These are phyloP conservation scores for Choloepus hoffmanni DNA, from an alignment of 2,113 vertebrate species.

Conservation along the genomic window DNA sequence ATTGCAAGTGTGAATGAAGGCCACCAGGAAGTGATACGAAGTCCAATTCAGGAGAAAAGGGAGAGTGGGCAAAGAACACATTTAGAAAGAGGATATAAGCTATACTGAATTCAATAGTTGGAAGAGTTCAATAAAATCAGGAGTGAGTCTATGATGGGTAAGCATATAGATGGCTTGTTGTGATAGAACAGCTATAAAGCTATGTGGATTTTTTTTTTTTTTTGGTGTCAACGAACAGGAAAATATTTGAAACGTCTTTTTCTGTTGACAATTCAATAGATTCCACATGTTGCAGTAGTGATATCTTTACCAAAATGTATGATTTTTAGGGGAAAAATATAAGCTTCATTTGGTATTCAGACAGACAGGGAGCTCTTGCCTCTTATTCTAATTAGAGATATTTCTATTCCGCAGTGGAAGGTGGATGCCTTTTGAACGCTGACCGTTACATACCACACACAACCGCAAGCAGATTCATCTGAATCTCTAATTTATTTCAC, in stretches of 20 bases:
- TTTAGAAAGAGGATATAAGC: not conserved
- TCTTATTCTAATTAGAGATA: conserved; percentile 70
- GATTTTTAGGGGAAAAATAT: not conserved
- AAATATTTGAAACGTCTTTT: conserved; percentile 51
- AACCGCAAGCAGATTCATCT: not conserved
- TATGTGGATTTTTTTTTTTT: not conserved
- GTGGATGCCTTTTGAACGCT: not conserved
- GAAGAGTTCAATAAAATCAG: conserved; percentile 36
- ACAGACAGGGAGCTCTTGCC: conserved; percentile 47
- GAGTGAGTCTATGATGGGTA: not conserved
- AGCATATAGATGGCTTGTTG: conserved; percentile 20
- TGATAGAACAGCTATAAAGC: not conserved
- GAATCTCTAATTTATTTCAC: conserved; percentile 58
- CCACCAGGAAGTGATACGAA: not conserved
- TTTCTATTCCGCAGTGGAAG: conserved; percentile 25
- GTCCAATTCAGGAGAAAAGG: not conserved
- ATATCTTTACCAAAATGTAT: not conserved
- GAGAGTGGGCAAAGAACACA: not conserved
- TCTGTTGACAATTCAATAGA: conserved; percentile 38
- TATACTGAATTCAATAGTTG: not conserved
- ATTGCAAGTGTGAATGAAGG: not conserved
- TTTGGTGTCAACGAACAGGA: not conserved
- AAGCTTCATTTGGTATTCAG: not conserved
- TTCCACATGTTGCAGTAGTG: conserved; percentile 1
- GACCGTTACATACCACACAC: not conserved